A percentile compares a stretch with the other conserved stretches of the same genome.
phyloP scores from a whole-genome alignment of 2,888 invertebrate species.

The Xestia sexstrigata region DNA sequence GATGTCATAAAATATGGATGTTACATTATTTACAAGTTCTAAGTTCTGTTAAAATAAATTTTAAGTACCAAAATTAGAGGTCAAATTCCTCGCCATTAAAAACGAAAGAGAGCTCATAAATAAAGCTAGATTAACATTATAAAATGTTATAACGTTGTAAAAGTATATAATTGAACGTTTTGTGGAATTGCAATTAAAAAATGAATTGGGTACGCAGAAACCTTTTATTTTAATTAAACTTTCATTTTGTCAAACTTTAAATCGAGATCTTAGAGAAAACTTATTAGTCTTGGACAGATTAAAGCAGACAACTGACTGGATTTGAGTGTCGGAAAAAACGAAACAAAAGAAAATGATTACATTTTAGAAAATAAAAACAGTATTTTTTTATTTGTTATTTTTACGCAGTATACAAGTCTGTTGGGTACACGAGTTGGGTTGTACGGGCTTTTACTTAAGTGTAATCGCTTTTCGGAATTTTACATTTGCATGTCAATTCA shows the following conservation, averaged over 20 bases:
- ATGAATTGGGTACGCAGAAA: neutral
- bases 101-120: neutral
- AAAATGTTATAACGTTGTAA: neutral
- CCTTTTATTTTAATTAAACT: neutral
- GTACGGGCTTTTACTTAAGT: neutral
- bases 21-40: constrained; percentile 49
- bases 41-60: constrained; percentile 28
- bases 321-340: neutral
- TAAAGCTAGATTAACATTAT: neutral
- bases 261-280: neutral
- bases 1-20: constrained; percentile 51
- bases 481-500: too few species aligned
- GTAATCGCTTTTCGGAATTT: neutral
- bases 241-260: neutral
- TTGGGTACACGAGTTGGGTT: too few species aligned
- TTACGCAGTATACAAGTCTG: neutral
- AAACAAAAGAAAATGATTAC: neutral
- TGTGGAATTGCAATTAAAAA: neutral
- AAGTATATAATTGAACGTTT: neutral
- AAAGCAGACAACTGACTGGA: neutral
- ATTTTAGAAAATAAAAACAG: neutral
- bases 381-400: too few species aligned
- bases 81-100: constrained; percentile 1
- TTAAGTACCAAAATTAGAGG: constrained; percentile 8
- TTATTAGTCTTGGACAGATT: neutral